These are phyloP conservation scores for Tipula confusa DNA, from an alignment of 2,888 invertebrate genomes.

Conservation along the genomic window DNA sequence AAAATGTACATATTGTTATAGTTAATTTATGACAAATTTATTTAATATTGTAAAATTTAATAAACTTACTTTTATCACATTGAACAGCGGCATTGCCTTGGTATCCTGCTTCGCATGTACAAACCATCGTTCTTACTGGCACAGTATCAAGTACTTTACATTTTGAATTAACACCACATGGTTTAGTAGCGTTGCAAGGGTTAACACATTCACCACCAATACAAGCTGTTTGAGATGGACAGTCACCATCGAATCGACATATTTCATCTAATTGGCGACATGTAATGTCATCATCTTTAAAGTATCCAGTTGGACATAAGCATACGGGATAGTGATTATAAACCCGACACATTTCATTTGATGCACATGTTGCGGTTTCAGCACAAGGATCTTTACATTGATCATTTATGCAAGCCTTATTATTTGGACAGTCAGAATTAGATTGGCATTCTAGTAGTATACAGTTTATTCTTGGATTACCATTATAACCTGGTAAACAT, in stretches of 20 bases:
- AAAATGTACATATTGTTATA: neutral
- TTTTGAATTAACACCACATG: conserved; percentile 75
- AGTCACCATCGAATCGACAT: conserved; percentile 75
- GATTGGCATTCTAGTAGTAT: conserved; percentile 73
- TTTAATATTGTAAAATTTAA: neutral
- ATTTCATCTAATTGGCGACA: conserved; percentile 60
- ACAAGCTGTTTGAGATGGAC: conserved; percentile 78
- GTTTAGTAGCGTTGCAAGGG: conserved; percentile 72
- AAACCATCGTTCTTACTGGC: conserved; percentile 83
- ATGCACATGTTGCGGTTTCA: conserved; percentile 62
- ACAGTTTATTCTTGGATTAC: conserved; percentile 75
- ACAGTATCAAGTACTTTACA: conserved; percentile 76
- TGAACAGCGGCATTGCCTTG: conserved; percentile 81
- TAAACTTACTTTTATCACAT: conserved; percentile 70
- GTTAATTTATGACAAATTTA: conserved; percentile 25
- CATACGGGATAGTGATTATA: conserved; percentile 74
- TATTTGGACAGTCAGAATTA: conserved; percentile 74
- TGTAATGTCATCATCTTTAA: conserved; percentile 59
- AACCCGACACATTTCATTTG: conserved; percentile 69
- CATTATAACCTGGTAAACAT: conserved; percentile 74
- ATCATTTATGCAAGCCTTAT: conserved; percentile 74
- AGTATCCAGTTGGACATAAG: conserved; percentile 72
- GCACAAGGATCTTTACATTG: conserved; percentile 76
- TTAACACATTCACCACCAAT: conserved; percentile 76
- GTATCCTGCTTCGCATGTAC: conserved; percentile 80